Base-by-base conservation (phyloP, 2,797 vertebrate species). In the Anabacerthia variegaticeps region DNA sequence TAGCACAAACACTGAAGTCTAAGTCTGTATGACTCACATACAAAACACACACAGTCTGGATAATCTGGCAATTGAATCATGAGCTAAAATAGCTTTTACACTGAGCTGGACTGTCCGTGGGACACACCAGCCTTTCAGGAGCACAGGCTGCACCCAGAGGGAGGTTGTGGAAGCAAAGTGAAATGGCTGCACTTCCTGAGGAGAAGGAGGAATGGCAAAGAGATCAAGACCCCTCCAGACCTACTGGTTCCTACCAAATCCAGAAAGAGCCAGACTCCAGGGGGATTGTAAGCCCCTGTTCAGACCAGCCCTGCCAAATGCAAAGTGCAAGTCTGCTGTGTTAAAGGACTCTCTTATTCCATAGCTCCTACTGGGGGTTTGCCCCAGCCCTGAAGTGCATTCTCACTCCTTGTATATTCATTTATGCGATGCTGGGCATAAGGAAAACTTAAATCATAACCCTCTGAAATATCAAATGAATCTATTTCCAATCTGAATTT, bases 361-460 rank as follows among this genome's bases (percentile, higher is more conserved):
- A 49, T 1, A 26, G 34, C 21, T 75, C 54, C 54, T 73, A 28
- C 69, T 23, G 26, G 92, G 49, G 17, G 32, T 52, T 62, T 67
- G 46, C 16, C 74, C 63, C 91, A 76, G 17, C 78, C 54, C 58
- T 52, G 37, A 51, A 46, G 44, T 37, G 18, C 7, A 12, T 41
- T 85, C 58, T 26, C 32, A 28, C 41, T 85, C 43, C 61, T 79
- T 73, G 51, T 51, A 41, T 49, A 67, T 49, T 67, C 78, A 95
- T 90, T 96, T 89, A 69, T 83, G 88, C 79, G 34, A 55, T 58
- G 66, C 58, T 86, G 55, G 23, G 68, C 90, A 85, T 68, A 96
- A 94, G 89, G 81, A 92, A 89, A 93, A 20, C 66, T 86, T 74
- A 87, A 94, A 79, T 52, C 74, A 85, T 62, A 83, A 75, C 63